phyloP scores from a whole-genome alignment of 2,113 vertebrate genomes.

The Cyphomyrus plagiostoma region DNA sequence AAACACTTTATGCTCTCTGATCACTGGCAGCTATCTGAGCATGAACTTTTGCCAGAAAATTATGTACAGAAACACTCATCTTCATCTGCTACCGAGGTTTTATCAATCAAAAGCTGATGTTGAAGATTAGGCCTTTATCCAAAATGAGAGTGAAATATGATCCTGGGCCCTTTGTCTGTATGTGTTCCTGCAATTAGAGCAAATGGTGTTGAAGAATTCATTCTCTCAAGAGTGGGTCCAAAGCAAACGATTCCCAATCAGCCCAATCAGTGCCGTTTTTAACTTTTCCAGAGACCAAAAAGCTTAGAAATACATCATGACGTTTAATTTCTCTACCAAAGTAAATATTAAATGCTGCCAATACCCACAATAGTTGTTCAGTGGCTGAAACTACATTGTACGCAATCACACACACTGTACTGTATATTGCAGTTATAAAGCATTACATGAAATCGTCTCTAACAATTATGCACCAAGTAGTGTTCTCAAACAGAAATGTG shows the following conservation, averaged over 20 bases:
- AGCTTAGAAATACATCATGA: neutral
- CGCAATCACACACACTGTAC: neutral
- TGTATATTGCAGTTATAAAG: neutral
- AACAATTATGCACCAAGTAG: neutral
- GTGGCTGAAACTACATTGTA: neutral
- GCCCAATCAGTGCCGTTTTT: slow-evolving; percentile 7
- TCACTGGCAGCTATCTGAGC: neutral
- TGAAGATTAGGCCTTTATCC: neutral
- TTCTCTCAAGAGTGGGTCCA: slow-evolving; percentile 2
- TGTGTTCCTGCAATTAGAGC: neutral
- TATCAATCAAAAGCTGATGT: neutral
- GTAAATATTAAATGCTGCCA: slow-evolving; percentile 19
- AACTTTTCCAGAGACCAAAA: slow-evolving; percentile 4
- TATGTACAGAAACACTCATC: neutral
- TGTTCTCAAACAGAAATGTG: neutral
- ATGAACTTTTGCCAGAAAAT: neutral
- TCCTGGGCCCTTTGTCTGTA: neutral
- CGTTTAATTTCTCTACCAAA: slow-evolving; percentile 10
- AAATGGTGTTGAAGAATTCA: slow-evolving; percentile 2
- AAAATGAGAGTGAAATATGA: neutral
- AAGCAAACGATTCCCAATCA: slow-evolving; percentile 15
- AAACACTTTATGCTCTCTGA: neutral
- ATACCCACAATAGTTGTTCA: neutral
- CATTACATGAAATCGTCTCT: neutral
- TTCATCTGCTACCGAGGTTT: neutral